Conservation (phyloP, 2,888 invertebrate genomes). For the Pammene fasciana region DNA sequence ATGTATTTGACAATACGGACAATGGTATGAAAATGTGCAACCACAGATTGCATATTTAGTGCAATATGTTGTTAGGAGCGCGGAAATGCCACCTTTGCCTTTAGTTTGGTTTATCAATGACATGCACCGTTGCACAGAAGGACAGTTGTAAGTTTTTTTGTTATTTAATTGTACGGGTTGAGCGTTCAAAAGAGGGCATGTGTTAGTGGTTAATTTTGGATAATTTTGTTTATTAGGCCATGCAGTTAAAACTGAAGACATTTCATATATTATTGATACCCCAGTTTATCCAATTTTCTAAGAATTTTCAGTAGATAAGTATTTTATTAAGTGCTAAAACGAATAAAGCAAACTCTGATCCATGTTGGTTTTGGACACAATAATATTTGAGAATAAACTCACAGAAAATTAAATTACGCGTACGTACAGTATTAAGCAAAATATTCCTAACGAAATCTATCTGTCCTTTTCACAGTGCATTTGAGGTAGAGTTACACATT, state of each 20-base stretch:
- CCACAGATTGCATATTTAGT: slow-evolving; percentile 44
- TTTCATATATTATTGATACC: too few relatives aligned
- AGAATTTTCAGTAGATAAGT: too few relatives aligned
- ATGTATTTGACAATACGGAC: slow-evolving; percentile 29
- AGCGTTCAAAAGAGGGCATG: slow-evolving; percentile 29
- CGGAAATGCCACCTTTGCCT: slow-evolving; percentile 62
- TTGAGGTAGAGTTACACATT: slow-evolving; percentile 48
- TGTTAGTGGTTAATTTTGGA: not conserved
- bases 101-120: slow-evolving; percentile 48
- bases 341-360: too few relatives aligned
- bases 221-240: not conserved
- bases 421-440: not conserved
- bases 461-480: not conserved
- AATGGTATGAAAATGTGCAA: slow-evolving; percentile 53
- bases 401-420: not conserved
- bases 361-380: too few relatives aligned
- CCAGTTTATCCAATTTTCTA: too few relatives aligned
- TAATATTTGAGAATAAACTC: not conserved
- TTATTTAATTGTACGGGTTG: slow-evolving; percentile 27
- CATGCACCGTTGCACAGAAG: slow-evolving; percentile 60
- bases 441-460: not conserved
- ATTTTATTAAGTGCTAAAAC: too few relatives aligned
- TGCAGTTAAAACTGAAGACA: too few relatives aligned
- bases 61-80: slow-evolving; percentile 39
- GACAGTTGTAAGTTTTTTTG: slow-evolving; percentile 45